Percentiles rank a stretch among this genome's conserved stretches.
These are phyloP conservation scores for Tauraco hartlaubi DNA, from an alignment of 2,797 vertebrate species.

Conservation along the genomic window DNA sequence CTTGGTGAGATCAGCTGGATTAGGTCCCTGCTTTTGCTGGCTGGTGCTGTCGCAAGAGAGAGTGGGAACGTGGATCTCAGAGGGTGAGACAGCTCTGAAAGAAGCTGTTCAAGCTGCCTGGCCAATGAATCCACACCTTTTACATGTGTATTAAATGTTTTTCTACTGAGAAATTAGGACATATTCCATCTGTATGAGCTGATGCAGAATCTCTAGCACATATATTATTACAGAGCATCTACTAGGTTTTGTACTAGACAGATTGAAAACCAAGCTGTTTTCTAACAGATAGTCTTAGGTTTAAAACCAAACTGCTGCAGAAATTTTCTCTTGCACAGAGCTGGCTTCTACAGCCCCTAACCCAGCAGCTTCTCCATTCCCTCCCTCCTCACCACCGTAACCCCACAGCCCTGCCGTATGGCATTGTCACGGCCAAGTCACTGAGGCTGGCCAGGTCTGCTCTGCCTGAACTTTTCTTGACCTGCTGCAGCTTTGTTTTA, in stretches of 20 bases:
- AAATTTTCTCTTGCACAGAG: background rate
- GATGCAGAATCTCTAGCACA: background rate
- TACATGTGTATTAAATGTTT: background rate
- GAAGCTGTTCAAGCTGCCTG: background rate
- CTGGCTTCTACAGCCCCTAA: background rate
- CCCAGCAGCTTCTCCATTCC: background rate
- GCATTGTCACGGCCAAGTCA: background rate
- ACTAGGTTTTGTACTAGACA: background rate
- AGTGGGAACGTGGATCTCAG: background rate
- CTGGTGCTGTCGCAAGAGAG: background rate
- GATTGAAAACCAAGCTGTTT: background rate
- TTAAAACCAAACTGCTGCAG: background rate
- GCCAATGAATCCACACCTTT: background rate
- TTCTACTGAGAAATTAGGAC: background rate
- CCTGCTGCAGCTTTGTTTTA: background rate
- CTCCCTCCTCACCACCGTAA: background rate
- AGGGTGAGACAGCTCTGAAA: background rate
- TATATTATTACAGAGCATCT: background rate
- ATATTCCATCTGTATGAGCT: background rate
- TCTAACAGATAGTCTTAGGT: background rate
- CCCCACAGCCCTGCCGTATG: fast-evolving
- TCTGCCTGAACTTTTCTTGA: background rate
- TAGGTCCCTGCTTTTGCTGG: background rate
- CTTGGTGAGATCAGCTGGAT: background rate
- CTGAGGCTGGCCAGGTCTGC: background rate